These are phyloP conservation scores for Pongo abelii DNA, from an alignment of 2,113 vertebrate species.

Conservation along the genomic window DNA sequence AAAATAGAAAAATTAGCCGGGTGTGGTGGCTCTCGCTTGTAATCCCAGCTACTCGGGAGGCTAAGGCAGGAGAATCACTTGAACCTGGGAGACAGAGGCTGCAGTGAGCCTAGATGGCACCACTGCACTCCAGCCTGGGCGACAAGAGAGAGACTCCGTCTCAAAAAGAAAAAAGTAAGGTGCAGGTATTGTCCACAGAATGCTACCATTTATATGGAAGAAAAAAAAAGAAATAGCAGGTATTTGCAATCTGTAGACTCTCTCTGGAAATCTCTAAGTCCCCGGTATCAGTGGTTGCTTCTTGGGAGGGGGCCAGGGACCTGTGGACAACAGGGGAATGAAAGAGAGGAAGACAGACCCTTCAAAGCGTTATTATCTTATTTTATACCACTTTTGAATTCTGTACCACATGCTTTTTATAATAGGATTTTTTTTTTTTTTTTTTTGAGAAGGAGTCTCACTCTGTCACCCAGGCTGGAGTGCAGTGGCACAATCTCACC, in stretches of 20 bases:
- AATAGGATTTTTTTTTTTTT: background rate
- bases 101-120: too few species aligned
- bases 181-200: background rate
- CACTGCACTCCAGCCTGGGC: too few species aligned
- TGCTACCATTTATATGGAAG: background rate
- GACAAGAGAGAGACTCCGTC: too few species aligned
- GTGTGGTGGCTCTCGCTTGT: too few species aligned
- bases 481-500: too few species aligned
- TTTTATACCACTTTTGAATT: background rate
- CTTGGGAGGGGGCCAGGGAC: background rate
- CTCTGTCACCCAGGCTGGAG: too few species aligned
- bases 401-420: background rate
- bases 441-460: background rate
- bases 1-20: too few species aligned
- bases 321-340: background rate
- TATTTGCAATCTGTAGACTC: too few species aligned
- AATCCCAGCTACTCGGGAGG: too few species aligned
- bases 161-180: background rate
- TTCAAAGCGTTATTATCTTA: background rate
- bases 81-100: too few species aligned
- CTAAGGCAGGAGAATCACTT: too few species aligned
- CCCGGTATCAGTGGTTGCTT: background rate
- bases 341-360: background rate
- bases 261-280: background rate
- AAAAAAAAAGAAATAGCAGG: background rate